phyloP scores from a whole-genome alignment of 2,888 invertebrate species.

The Spodoptera littoralis region DNA sequence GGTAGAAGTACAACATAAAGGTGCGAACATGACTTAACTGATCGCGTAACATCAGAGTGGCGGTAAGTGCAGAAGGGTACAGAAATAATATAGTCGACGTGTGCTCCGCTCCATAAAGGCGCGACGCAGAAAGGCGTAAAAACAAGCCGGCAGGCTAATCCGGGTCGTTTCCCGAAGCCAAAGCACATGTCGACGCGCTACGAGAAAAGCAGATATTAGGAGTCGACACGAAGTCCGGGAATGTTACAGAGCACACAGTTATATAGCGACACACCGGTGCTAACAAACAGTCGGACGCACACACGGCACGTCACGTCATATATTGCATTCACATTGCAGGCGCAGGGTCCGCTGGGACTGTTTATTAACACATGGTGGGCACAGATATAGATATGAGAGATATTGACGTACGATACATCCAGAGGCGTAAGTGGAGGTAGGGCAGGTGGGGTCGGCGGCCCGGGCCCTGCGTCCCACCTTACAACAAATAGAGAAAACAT shows the following conservation, averaged over 20 bases:
- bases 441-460: slow-evolving; percentile 89
- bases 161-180: slow-evolving; percentile 32
- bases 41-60: slow-evolving; percentile 30
- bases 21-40: slow-evolving; percentile 29
- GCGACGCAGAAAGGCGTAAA: slow-evolving; percentile 11
- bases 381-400: slow-evolving; percentile 59
- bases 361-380: slow-evolving; percentile 70
- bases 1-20: slow-evolving; percentile 26
- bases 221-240: slow-evolving; percentile 52
- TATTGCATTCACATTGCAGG: slow-evolving; percentile 25
- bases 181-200: slow-evolving; percentile 54
- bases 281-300: slow-evolving; percentile 59
- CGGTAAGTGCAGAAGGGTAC: slow-evolving; percentile 33
- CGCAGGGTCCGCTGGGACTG: slow-evolving; percentile 60
- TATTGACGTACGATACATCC: slow-evolving; percentile 89
- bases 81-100: slow-evolving; percentile 44
- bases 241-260: slow-evolving; percentile 56
- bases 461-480: slow-evolving; percentile 88
- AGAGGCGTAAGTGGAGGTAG: slow-evolving; percentile 89
- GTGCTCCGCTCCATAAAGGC: slow-evolving; percentile 43
- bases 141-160: slow-evolving; percentile 16
- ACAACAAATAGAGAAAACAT: slow-evolving; percentile 86
- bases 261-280: slow-evolving; percentile 55
- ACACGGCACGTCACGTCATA: no score
- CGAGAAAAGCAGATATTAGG: slow-evolving; percentile 55